These are phyloP conservation scores for Andrena flavipes DNA, from an alignment of 2,888 invertebrate species.

Conservation along the genomic window DNA sequence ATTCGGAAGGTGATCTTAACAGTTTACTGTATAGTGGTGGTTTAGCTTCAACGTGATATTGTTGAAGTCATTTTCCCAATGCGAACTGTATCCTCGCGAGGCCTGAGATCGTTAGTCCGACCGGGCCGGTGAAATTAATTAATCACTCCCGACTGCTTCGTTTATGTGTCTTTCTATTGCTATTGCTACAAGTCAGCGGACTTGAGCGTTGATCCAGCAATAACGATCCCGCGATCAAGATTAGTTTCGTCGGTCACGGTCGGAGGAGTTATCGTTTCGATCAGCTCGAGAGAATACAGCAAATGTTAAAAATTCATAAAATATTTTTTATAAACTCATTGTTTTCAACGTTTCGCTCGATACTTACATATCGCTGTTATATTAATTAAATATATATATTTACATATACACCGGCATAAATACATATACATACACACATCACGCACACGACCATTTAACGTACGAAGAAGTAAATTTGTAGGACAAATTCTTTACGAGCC, in stretches of 20 bases:
- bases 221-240: background rate
- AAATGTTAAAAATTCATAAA: slow-evolving; percentile 47
- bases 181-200: background rate
- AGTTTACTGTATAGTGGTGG: background rate
- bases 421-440: slow-evolving; percentile 25
- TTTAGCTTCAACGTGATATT: background rate
- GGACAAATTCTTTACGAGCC: slow-evolving; percentile 13
- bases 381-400: slow-evolving; percentile 49
- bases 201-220: slow-evolving; percentile 20
- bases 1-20: slow-evolving; percentile 19
- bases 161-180: background rate
- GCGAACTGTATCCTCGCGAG: slow-evolving; percentile 31
- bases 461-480: slow-evolving; percentile 35
- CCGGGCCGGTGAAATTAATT: slow-evolving; percentile 12
- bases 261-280: slow-evolving; percentile 2
- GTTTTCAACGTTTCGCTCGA: slow-evolving; percentile 54
- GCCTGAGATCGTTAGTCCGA: slow-evolving; percentile 13
- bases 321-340: slow-evolving; percentile 59
- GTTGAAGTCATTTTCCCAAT: slow-evolving; percentile 34
- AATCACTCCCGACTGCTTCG: background rate
- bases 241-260: background rate
- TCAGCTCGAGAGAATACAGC: slow-evolving; percentile 29
- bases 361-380: slow-evolving; percentile 57
- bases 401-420: slow-evolving; percentile 24
- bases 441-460: slow-evolving; percentile 43